Base-by-base conservation (phyloP, 1,140 invertebrate species). In the Hyphantria cunea region DNA sequence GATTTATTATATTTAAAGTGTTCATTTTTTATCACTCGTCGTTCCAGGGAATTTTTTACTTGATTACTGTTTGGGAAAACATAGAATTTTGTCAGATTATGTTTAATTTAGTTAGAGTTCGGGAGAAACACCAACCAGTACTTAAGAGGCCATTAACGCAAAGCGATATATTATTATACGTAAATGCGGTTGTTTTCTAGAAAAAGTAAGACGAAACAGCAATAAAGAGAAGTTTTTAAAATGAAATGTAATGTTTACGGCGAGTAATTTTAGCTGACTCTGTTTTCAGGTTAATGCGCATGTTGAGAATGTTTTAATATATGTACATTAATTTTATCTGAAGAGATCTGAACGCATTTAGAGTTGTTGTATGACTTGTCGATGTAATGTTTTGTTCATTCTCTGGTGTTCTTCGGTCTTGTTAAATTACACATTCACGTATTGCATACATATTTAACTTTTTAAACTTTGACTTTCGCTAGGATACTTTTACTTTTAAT, bases 251-350 rank as follows among this genome's bases (percentile, higher is more conserved):
- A 25, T 25, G 33, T 52, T 68, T 74, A 72, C 73, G 70, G 54
- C 66, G 74, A 72, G 58, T 71, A 68, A 54, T 49, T 69, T 66
- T 70, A 50, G 53, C 48, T 68, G 69, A 72, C 67, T 66, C 47
- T 48, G 69, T 75, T 74, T 74, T 74, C 53, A 67, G 76, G 78
- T 80, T 78, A 80, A 72, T 70, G 58, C 62, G 51, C 66, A 54
- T 70, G 69, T 66, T 64, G 52, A 64, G 53, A 77, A 66, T 72
- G 47, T 63, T 50, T 64, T 41, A 48, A 56, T 59, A 33, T 13
- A n/a, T n/a, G n/a, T n/a, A 48, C 37, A 47, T 64, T 63, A 50
- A 47, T 60, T 64, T 64, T 60, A 64, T 50, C 59, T 62, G 34
- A 47, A 55, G 58, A 61, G 54, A 64, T 52, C 60, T 63, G 37